Base-by-base conservation (phyloP, 2,113 vertebrate species). In the Dolichallabes microphthalmus region DNA sequence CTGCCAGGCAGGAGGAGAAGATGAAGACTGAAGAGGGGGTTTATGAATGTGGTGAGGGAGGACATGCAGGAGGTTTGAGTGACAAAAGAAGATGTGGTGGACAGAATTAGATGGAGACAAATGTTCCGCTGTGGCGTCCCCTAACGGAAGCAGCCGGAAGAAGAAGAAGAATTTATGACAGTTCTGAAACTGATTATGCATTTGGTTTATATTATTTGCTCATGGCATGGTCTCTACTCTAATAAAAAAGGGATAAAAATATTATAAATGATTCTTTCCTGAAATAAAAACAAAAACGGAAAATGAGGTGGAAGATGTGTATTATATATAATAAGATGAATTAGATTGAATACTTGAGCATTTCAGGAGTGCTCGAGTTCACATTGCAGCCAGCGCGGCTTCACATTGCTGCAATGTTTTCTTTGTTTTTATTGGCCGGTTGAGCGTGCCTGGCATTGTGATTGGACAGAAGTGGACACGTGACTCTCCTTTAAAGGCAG, bases 401-500 rank as follows among this genome's bases (percentile, higher is more conserved):
- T 53, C 61, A 82, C 80, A 10, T 39, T 58, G 27, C 32, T 12
- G 76, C 27, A 58, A 4, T 73, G 64, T 58, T 69, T 85, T 45
- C 64, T 58, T 55, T 4, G 5, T 39, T 68, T 61, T 87, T 69
- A 90, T 90, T 91, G 90, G 91, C 82, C 60, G 17, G 39, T 9
- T 69, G 80, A 89, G 86, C 78, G 78, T 19, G 12, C 17, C 79
- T 27, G 75, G 75, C 17, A 69, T 64, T 25, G 22, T 78, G 89
- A 91, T 91, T 89, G 90, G 91, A 22, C 64, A 22, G 20, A 15
- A 27, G 19, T 30, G 19, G 25, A 45, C 91, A 92, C 85, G 90
- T 91, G 91, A 91, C 66, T 53, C n/a, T 63, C 45, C 85, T 91
- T 91, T 90, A 91, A 90, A 73, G 88, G 85, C 80, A 80, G 86